phyloP scores from a whole-genome alignment of 2,888 invertebrate species.

The Patella depressa region DNA sequence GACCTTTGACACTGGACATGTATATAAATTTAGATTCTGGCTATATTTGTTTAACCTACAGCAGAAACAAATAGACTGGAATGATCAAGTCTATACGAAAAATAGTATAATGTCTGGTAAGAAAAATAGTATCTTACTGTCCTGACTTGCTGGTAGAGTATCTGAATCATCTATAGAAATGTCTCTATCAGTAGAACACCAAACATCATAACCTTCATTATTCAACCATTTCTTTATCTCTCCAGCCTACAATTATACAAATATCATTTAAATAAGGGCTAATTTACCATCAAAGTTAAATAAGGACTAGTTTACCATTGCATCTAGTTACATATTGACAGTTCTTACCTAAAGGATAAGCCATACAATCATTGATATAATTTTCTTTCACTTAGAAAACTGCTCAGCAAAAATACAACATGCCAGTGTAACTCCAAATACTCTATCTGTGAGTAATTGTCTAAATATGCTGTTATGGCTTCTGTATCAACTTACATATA shows the following conservation, averaged over 20 bases:
- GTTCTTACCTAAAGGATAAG: neutral
- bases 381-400: neutral
- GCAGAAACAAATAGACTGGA: too few species aligned
- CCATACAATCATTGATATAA: neutral
- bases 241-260: too few species aligned
- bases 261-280: too few species aligned
- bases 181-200: constrained; percentile 54
- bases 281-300: too few species aligned
- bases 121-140: constrained; percentile 26
- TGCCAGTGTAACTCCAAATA: neutral
- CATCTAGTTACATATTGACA: too few species aligned
- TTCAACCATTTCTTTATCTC: constrained; percentile 49
- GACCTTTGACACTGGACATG: too few species aligned
- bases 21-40: too few species aligned
- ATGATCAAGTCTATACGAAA: neutral
- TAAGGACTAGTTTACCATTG: too few species aligned
- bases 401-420: neutral
- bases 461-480: too few species aligned
- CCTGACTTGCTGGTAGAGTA: constrained; percentile 39
- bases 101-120: constrained; percentile 20
- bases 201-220: constrained; percentile 54
- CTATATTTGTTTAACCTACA: too few species aligned
- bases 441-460: neutral
- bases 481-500: constrained; percentile 52
- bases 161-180: constrained; percentile 14